These are phyloP conservation scores for Mesorhabditis spiculigera DNA, from an alignment of 2,888 invertebrate genomes.

Conservation along the genomic window DNA sequence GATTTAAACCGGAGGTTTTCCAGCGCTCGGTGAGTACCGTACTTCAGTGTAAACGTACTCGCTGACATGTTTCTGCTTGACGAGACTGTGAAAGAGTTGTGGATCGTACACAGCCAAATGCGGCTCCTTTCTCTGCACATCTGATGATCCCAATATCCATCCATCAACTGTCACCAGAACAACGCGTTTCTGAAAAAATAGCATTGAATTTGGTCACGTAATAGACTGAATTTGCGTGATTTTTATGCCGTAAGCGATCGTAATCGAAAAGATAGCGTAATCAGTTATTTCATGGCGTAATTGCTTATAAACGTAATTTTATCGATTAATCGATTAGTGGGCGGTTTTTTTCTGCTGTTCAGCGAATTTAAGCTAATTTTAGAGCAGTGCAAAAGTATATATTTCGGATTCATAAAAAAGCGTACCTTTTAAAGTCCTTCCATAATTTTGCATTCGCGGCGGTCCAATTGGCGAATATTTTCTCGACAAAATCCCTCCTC, in stretches of 20 bases:
- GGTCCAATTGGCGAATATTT: neutral
- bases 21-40: neutral
- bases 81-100: neutral
- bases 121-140: neutral
- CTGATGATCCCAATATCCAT: neutral
- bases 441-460: neutral
- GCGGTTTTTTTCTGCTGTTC: too few relatives aligned
- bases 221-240: neutral
- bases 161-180: neutral
- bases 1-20: neutral
- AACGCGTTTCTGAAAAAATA: neutral
- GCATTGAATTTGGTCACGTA: neutral
- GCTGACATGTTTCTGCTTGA: neutral
- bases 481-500: neutral
- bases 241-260: neutral
- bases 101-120: neutral
- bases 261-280: neutral
- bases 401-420: neutral
- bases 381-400: neutral
- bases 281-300: too few relatives aligned
- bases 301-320: too few relatives aligned
- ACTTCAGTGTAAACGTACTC: neutral
- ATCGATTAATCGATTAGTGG: too few relatives aligned
- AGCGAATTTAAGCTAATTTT: neutral
- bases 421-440: neutral